Conservation (phyloP, 2,888 invertebrate genomes). For the Podabrus alpinus region DNA sequence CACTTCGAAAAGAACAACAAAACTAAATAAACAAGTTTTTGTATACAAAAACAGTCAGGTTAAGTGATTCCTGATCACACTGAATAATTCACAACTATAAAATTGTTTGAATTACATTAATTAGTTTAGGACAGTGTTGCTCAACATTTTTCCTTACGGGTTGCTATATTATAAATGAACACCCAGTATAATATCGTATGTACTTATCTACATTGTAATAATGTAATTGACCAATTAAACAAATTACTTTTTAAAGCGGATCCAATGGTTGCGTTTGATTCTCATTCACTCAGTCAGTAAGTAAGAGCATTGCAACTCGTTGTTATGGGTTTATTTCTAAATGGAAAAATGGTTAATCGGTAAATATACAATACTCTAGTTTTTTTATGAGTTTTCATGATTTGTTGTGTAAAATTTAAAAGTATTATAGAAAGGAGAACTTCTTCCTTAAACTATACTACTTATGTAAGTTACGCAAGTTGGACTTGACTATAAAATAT, state of each 20-base stretch:
- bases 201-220: too few species aligned
- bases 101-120: not conserved
- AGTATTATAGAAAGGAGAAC: too few species aligned
- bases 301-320: not conserved
- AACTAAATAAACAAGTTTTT: not conserved
- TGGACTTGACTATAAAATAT: too few species aligned
- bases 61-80: not conserved
- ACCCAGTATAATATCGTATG: not conserved
- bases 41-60: not conserved
- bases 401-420: too few species aligned
- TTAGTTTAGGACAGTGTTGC: not conserved
- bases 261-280: too few species aligned
- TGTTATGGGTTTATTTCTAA: not conserved
- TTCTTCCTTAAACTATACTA: too few species aligned
- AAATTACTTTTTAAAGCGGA: not conserved
- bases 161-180: not conserved
- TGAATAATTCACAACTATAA: not conserved
- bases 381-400: too few species aligned
- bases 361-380: too few species aligned
- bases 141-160: not conserved
- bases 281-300: too few species aligned
- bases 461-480: too few species aligned
- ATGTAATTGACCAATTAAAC: not conserved
- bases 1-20: not conserved
- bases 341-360: too few species aligned